Conservation (phyloP, 1,140 invertebrate species). For the Zaprionus kolodkinae region DNA sequence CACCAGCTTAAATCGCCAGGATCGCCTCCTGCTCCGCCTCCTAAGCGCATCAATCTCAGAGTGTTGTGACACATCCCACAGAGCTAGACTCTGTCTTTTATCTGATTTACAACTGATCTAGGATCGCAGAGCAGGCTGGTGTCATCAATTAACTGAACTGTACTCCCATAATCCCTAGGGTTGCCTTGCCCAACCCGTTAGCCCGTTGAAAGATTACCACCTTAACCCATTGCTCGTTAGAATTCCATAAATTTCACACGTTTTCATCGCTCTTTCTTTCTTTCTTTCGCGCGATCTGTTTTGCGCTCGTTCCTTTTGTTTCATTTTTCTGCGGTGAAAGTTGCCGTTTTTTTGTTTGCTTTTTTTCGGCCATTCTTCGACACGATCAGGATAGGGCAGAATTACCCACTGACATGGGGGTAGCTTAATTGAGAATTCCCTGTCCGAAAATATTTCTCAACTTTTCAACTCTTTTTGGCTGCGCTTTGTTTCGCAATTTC, state of each 20-base stretch:
- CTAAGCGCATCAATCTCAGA: not conserved
- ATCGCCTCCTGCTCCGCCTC: not conserved
- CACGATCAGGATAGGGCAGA: not conserved
- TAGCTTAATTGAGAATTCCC: constrained; percentile 69
- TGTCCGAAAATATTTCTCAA: constrained; percentile 58
- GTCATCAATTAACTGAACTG: constrained; percentile 2
- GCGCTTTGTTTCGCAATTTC: not conserved
- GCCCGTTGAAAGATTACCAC: constrained; percentile 49
- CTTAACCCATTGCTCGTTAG: constrained; percentile 21
- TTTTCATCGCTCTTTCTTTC: constrained; percentile 21
- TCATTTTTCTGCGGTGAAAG: constrained; percentile 64
- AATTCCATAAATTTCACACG: constrained; percentile 61
- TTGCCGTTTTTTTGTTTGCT: constrained; percentile 57
- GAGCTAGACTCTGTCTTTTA: not conserved
- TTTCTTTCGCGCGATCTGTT: not conserved
- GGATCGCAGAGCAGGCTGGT: not conserved
- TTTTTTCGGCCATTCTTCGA: constrained; percentile 36
- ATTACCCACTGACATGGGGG: constrained; percentile 29
- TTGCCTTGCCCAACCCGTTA: not conserved
- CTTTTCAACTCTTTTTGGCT: constrained; percentile 73
- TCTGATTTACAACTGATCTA: not conserved
- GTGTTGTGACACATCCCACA: not conserved
- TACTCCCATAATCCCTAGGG: constrained; percentile 23
- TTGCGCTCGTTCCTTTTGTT: not conserved
- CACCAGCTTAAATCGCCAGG: constrained; percentile 10